These are phyloP conservation scores for Melikaiella ostensackeni DNA, from an alignment of 2,888 invertebrate species.

Conservation along the genomic window DNA sequence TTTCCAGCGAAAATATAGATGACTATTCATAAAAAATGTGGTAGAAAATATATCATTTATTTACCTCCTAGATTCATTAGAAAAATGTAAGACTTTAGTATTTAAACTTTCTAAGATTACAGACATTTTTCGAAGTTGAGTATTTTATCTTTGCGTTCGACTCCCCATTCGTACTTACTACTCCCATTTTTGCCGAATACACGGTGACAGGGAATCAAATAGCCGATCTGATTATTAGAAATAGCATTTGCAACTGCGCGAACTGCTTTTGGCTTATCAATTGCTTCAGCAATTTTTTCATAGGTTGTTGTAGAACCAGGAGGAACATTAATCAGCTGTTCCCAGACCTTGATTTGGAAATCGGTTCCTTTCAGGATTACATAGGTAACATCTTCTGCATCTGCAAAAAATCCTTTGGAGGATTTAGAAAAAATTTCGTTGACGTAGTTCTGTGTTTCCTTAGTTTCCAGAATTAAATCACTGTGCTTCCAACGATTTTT, in stretches of 20 bases:
- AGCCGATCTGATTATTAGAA: slow-evolving; percentile 64
- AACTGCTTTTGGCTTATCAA: slow-evolving; percentile 63
- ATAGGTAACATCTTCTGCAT: slow-evolving; percentile 41
- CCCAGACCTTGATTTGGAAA: slow-evolving; percentile 70
- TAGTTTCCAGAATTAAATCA: slow-evolving; percentile 48
- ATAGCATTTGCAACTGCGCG: slow-evolving; percentile 68
- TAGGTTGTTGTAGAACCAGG: slow-evolving; percentile 62
- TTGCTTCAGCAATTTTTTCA: slow-evolving; percentile 61
- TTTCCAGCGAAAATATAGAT: slow-evolving; percentile 17
- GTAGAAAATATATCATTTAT: background rate
- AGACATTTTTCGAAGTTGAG: slow-evolving; percentile 56
- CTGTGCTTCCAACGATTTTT: slow-evolving; percentile 60
- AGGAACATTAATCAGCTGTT: slow-evolving; percentile 60
- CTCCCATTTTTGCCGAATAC: slow-evolving; percentile 50
- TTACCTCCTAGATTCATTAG: background rate
- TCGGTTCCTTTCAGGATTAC: slow-evolving; percentile 68
- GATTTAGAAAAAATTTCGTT: slow-evolving; percentile 54
- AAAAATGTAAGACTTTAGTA: background rate
- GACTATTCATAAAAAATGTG: slow-evolving; percentile 1
- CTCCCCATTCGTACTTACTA: slow-evolving; percentile 66
- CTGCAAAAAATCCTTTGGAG: background rate
- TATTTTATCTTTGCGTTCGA: slow-evolving; percentile 60
- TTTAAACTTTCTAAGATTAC: no score
- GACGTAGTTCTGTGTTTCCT: slow-evolving; percentile 48
- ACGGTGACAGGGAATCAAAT: slow-evolving; percentile 71